These are phyloP conservation scores for Bambusicola thoracicus DNA, from an alignment of 2,113 vertebrate species.

Conservation along the genomic window DNA sequence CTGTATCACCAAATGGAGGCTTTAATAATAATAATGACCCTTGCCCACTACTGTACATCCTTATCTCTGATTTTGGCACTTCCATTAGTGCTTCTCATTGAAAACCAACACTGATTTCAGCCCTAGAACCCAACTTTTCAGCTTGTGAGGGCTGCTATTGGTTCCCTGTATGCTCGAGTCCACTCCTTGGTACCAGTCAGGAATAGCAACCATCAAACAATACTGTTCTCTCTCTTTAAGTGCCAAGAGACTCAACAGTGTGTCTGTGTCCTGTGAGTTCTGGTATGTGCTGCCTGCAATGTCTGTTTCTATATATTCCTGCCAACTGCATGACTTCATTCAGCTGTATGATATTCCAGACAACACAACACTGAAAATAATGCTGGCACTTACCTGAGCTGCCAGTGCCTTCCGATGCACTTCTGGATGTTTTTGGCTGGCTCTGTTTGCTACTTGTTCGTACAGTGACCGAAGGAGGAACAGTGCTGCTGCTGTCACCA, in stretches of 20 bases:
- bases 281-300: neutral
- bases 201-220: slow-evolving; percentile 4
- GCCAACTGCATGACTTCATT: slow-evolving; percentile 1
- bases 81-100: neutral
- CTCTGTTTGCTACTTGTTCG: slow-evolving; percentile 82
- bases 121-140: neutral
- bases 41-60: neutral
- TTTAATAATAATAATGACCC: neutral
- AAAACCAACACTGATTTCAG: neutral
- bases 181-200: neutral
- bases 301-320: neutral
- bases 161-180: neutral
- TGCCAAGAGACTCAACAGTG: neutral
- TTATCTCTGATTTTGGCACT: neutral
- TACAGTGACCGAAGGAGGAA: slow-evolving; percentile 69
- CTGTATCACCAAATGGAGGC: no score
- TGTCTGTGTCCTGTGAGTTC: neutral
- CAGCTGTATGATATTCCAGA: neutral
- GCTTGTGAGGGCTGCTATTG: neutral
- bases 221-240: neutral
- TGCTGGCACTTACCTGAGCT: slow-evolving; percentile 79
- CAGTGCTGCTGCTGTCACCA: slow-evolving; percentile 77
- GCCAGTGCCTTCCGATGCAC: slow-evolving; percentile 87
- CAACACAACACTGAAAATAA: neutral
- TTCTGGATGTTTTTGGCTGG: slow-evolving; percentile 87